Conservation (phyloP, 2,797 vertebrate species). For the Cichlasoma orientale region DNA sequence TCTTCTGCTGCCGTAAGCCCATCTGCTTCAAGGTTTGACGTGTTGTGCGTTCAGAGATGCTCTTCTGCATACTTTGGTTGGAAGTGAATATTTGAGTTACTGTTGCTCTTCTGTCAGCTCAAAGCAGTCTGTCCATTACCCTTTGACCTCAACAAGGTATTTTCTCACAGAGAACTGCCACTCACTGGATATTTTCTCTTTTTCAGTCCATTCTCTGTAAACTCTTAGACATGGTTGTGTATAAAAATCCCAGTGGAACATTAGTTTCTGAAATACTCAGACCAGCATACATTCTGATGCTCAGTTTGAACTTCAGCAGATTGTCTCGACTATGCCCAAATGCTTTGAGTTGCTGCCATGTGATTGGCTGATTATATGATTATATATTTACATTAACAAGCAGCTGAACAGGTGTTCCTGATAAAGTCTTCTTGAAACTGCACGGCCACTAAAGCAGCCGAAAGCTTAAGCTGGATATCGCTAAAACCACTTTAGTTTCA, state of each 20-base stretch:
- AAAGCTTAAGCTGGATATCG: not conserved
- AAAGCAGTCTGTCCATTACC: conserved; percentile 39
- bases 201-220: not conserved
- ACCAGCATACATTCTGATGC: not conserved
- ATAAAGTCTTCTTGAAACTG: not conserved
- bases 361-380: not conserved
- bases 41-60: not conserved
- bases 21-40: not conserved
- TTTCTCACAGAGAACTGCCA: not conserved
- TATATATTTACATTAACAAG: not conserved
- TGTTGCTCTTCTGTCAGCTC: conserved; percentile 11
- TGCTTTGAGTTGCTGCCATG: not conserved
- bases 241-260: not conserved
- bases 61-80: not conserved
- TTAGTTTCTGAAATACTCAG: not conserved
- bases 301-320: not conserved
- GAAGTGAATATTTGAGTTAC: not conserved
- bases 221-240: not conserved
- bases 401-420: no score
- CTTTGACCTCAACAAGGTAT: conserved; percentile 53
- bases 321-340: not conserved
- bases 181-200: not conserved
- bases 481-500: not conserved
- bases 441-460: not conserved
- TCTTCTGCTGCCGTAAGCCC: not conserved